A percentile compares a stretch with the other conserved stretches of the same genome.
Evolutionary conservation across 2,113 vertebrate species (phyloP).

Genomic region (Ploceus nigricollis): DNA sequence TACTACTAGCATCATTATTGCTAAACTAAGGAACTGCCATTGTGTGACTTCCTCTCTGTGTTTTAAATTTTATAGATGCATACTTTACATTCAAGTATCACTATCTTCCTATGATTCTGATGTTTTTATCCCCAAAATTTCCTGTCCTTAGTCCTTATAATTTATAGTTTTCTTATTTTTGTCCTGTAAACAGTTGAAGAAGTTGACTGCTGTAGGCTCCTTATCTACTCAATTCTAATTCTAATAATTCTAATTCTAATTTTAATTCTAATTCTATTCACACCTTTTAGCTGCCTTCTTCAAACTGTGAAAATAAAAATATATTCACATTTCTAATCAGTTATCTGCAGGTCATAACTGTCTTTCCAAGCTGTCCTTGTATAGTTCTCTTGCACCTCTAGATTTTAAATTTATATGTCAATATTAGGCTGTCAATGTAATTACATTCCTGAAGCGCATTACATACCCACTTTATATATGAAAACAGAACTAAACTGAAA

Average conservation of each 20-base stretch:
- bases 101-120: neutral
- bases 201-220: neutral
- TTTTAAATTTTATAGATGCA: neutral
- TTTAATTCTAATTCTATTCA: neutral
- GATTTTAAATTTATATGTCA: neutral
- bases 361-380: neutral
- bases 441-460: neutral
- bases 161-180: neutral
- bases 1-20: neutral
- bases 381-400: neutral
- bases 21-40: neutral
- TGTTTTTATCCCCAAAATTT: neutral
- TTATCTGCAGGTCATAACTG: neutral
- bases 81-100: neutral
- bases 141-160: neutral
- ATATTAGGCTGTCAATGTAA: neutral
- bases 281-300: neutral
- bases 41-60: neutral
- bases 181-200: neutral
- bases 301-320: neutral
- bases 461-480: neutral
- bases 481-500: neutral
- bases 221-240: neutral
- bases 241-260: neutral
- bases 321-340: neutral